Percentiles rank a stretch among this genome's conserved stretches.
Evolutionary conservation across 2,888 invertebrate genomes (phyloP).

Genomic region (Galerucella pusilla): DNA sequence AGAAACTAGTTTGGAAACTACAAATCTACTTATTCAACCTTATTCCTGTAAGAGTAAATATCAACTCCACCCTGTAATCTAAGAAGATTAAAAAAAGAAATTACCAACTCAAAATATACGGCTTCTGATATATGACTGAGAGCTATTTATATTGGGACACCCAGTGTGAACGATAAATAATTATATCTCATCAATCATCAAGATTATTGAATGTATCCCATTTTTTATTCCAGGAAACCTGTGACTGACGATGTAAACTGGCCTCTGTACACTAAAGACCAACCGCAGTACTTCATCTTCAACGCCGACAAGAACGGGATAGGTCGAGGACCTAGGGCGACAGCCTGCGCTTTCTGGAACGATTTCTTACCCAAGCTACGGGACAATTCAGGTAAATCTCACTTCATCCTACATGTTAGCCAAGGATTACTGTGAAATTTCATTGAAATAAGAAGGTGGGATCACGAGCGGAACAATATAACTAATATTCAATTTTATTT

Average conservation of each 20-base stretch:
- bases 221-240: conserved; percentile 67
- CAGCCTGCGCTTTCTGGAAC: conserved; percentile 96
- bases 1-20: neutral
- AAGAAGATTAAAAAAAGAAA: no score
- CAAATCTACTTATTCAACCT: neutral
- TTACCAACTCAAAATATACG: no score
- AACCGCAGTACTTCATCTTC: conserved; percentile 90
- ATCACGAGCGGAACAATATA: neutral
- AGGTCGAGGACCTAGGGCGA: conserved; percentile 81
- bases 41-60: no score
- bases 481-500: no score
- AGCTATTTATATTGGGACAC: no score
- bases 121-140: no score
- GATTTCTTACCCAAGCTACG: conserved; percentile 91
- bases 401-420: neutral
- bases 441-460: neutral
- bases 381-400: conserved; percentile 73
- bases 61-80: no score
- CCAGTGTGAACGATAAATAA: neutral
- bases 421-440: neutral
- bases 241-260: conserved; percentile 81
- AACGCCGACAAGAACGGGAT: conserved; percentile 81
- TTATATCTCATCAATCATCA: conserved; percentile 3
- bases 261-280: conserved; percentile 87
- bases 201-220: conserved; percentile 24